Conservation (phyloP, 2,797 vertebrate genomes). For the Manis crassicaudata region DNA sequence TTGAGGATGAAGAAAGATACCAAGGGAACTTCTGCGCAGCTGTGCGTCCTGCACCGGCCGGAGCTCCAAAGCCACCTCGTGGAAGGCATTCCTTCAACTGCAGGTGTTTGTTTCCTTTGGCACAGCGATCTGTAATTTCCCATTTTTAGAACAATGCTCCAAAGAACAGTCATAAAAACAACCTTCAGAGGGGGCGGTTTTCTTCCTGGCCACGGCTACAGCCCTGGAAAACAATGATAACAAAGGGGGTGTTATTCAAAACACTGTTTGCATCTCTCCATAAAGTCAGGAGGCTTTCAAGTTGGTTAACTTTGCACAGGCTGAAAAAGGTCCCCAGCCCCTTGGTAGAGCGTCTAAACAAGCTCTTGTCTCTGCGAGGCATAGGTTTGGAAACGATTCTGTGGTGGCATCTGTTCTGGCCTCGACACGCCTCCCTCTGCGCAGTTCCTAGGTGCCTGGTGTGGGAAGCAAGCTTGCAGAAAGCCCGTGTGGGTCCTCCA, state of each 20-base stretch:
- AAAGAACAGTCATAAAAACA: slow-evolving; percentile 71
- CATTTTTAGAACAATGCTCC: slow-evolving; percentile 78
- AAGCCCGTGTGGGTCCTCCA: background rate
- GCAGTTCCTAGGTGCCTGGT: background rate
- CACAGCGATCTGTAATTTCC: slow-evolving; percentile 64
- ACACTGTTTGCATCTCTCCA: background rate
- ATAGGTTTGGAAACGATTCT: background rate
- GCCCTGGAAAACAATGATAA: slow-evolving; percentile 64
- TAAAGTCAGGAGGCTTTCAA: background rate
- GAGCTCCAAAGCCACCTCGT: background rate
- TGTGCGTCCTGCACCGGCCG: rapidly evolving
- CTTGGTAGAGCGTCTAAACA: background rate
- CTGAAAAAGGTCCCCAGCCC: background rate
- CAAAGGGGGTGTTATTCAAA: slow-evolving; percentile 26
- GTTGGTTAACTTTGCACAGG: background rate
- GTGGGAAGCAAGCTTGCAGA: background rate
- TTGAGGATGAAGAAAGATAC: background rate
- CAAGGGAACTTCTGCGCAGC: too few species aligned
- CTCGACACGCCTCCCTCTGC: background rate
- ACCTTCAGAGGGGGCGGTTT: slow-evolving; percentile 59
- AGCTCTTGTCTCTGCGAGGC: background rate
- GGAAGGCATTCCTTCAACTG: slow-evolving; percentile 40
- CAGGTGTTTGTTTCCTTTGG: slow-evolving; percentile 71
- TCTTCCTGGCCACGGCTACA: slow-evolving; percentile 62
- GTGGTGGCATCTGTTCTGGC: background rate